Evolutionary conservation across 2,888 invertebrate species (phyloP), one percentile per base, ranked within the genome.

Genomic region (Morpho deidamia): DNA sequence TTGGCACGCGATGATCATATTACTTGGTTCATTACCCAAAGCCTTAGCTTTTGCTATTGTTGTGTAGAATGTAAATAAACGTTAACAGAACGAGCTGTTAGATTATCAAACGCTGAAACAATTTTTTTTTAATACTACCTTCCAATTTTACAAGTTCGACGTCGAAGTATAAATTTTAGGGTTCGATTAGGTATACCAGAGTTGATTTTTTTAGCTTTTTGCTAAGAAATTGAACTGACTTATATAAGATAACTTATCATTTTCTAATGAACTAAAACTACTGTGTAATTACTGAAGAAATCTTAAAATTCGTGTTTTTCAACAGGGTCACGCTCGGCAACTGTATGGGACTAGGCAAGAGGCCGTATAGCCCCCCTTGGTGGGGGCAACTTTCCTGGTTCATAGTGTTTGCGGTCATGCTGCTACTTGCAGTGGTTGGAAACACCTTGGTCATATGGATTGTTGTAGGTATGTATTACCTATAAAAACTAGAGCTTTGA

Each of bases 371-470:
- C 42, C 84, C 84, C 62, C 92, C 90, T 74, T 94, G 92, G 91
- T 93, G 93, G 91, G 93, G 85, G 72, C 90, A 91, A 62, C 84
- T 95, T 5, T 90, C 93, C 14, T 96, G 96, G 95, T 93, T 94
- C 53, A 78, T 93, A 14, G 82, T 95, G 10, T 96, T 96, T 67
- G 92, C 93, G 0, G 70, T 92, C 44, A 96, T 97, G 93, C 90
- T 96, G 47, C 77, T 95, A 11, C 91, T 95, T 8, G 95, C 96
- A 0, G 92, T 95, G 33, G 91, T 95, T 5, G 97, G 97, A 11
- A 98, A 98, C 73, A 91, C 94, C 32, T 93, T 97, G 51, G 97
- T 97, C 52, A 95, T 97, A 71, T 97, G 97, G 97, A 97, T 97
- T 65, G 96, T 97, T 12, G 83, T 94, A 59, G 95, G 95, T 95